A percentile compares a stretch with the other conserved stretches of the same genome.
phyloP scores from a whole-genome alignment of 2,113 vertebrate genomes.

The Colaptes auratus region DNA sequence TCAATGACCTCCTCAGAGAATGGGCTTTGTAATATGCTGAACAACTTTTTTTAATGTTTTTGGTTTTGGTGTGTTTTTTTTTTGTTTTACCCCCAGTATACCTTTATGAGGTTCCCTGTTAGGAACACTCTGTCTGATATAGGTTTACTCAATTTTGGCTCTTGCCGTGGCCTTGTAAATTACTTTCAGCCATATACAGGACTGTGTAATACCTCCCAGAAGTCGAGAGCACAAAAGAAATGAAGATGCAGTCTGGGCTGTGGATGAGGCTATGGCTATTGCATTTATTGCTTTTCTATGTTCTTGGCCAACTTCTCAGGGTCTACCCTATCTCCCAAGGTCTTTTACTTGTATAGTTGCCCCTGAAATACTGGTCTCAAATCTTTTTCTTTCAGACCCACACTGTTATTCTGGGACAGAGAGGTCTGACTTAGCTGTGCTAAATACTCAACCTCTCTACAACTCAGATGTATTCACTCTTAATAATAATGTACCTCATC shows the following conservation, averaged over 20 bases:
- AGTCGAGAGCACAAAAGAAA: constrained; percentile 27
- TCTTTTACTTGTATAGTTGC: background rate
- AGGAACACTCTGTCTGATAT: constrained; percentile 35
- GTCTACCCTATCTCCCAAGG: background rate
- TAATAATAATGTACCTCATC: background rate
- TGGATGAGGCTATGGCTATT: background rate
- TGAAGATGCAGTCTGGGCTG: constrained; percentile 12
- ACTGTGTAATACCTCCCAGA: constrained; percentile 64
- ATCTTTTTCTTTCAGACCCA: background rate
- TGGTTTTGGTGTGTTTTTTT: background rate
- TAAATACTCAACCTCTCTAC: background rate
- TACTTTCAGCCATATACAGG: background rate
- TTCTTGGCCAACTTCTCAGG: background rate
- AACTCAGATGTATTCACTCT: background rate
- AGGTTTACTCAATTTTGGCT: constrained; percentile 59
- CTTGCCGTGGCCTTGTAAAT: constrained; percentile 43
- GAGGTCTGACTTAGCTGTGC: background rate
- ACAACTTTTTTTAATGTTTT: background rate
- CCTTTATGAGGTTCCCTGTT: constrained; percentile 63
- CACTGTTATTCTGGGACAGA: background rate
- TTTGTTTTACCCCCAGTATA: background rate
- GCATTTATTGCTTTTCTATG: background rate
- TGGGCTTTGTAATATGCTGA: constrained; percentile 34
- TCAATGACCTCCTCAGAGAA: constrained; percentile 63
- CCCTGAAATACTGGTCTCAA: background rate